Evolutionary conservation across 92 coral and sea anemone genomes (phyloP).

Genomic region (Porites evermanni): DNA sequence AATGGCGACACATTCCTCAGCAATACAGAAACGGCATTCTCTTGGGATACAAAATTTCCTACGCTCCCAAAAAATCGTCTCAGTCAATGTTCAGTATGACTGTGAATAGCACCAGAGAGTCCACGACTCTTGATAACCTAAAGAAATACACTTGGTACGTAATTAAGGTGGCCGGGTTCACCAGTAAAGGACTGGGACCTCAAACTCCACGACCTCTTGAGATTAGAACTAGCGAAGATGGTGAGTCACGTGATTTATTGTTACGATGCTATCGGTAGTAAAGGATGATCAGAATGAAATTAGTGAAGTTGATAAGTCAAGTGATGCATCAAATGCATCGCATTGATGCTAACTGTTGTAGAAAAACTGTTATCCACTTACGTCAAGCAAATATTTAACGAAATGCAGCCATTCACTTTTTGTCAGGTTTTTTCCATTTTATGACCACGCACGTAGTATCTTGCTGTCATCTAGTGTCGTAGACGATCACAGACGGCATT

Average conservation of each 20-base stretch:
- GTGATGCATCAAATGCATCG: too few species aligned
- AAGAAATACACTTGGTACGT: slow-evolving; percentile 79
- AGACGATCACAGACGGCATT: too few species aligned
- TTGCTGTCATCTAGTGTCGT: too few species aligned
- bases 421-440: too few species aligned
- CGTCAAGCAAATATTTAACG: too few species aligned
- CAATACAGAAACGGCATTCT: slow-evolving; percentile 73
- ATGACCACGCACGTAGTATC: too few species aligned
- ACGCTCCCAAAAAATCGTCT: slow-evolving; percentile 15
- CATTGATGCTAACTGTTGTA: too few species aligned
- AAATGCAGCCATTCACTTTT: too few species aligned
- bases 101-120: slow-evolving; percentile 56
- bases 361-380: too few species aligned
- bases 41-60: slow-evolving; percentile 67
- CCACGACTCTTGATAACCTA: slow-evolving; percentile 60
- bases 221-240: slow-evolving; percentile 88
- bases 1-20: slow-evolving; percentile 78
- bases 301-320: too few species aligned
- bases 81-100: slow-evolving; percentile 26
- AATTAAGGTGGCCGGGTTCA: slow-evolving; percentile 81
- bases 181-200: slow-evolving; percentile 94
- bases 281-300: too few species aligned
- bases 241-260: slow-evolving; percentile 52
- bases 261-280: too few species aligned
- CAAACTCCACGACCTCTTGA: slow-evolving; percentile 49